Conservation (phyloP, 2,113 vertebrate species). For the Callaeas wilsoni region DNA sequence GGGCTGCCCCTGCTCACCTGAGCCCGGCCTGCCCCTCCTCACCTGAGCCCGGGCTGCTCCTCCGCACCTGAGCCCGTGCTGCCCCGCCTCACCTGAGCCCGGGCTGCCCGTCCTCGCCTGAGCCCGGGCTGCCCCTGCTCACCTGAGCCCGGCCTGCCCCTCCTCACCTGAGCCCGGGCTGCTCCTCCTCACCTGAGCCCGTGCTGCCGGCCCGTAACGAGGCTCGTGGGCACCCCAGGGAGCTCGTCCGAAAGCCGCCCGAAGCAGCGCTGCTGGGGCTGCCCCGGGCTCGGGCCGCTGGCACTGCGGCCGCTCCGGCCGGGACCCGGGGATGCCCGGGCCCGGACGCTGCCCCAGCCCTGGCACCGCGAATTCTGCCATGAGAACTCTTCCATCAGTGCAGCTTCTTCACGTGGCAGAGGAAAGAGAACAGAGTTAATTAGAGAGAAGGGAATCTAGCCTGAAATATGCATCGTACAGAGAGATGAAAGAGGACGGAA, state of each 20-base stretch:
- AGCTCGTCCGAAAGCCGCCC: neutral
- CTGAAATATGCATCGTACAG: neutral
- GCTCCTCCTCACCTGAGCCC: neutral
- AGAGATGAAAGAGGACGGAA: conserved; percentile 5
- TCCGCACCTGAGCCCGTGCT: too few species aligned
- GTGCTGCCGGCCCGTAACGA: neutral
- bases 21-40: too few species aligned
- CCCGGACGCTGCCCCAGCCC: neutral
- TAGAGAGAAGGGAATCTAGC: neutral
- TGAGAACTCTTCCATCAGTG: neutral
- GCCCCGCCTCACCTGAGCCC: too few species aligned
- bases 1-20: too few species aligned
- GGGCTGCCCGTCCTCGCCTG: too few species aligned
- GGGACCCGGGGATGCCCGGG: neutral
- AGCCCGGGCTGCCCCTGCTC: too few species aligned
- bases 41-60: too few species aligned
- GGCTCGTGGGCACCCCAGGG: neutral
- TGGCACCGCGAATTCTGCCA: neutral
- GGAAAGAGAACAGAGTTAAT: neutral
- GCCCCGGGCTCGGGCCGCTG: neutral
- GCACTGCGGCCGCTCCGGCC: too few species aligned
- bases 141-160: too few species aligned
- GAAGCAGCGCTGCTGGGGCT: neutral
- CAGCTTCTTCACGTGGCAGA: neutral
- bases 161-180: too few species aligned